These are phyloP conservation scores for Smittia sp. DNA, from an alignment of 2,888 invertebrate species.

Conservation along the genomic window DNA sequence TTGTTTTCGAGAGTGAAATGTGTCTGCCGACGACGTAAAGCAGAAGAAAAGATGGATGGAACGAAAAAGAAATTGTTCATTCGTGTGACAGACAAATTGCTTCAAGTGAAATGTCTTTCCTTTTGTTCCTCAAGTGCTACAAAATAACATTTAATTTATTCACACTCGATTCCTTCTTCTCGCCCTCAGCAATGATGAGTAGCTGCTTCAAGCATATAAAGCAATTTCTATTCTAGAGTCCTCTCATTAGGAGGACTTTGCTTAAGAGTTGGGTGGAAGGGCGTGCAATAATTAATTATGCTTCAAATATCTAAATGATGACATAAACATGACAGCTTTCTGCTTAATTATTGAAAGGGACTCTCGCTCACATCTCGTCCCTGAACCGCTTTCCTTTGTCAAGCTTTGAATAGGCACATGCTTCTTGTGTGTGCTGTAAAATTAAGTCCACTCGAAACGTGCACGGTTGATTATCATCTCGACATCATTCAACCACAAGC, in stretches of 20 bases:
- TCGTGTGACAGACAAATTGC: slow-evolving; percentile 32
- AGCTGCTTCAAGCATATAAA: too few species aligned
- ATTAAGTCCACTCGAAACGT: slow-evolving; percentile 1
- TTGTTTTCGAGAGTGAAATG: slow-evolving; percentile 17
- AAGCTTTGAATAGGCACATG: background rate
- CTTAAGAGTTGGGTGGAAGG: background rate
- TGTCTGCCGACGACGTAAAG: slow-evolving; percentile 20
- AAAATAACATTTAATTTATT: slow-evolving; percentile 33
- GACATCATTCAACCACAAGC: background rate
- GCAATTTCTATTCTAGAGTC: too few species aligned
- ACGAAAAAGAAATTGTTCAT: background rate
- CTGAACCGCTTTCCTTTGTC: background rate
- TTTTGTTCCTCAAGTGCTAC: background rate
- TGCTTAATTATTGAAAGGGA: slow-evolving; percentile 11
- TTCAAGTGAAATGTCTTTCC: slow-evolving; percentile 32
- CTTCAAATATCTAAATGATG: slow-evolving; percentile 31
- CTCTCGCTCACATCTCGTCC: background rate
- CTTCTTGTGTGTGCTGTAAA: background rate
- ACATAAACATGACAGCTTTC: slow-evolving; percentile 35
- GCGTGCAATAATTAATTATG: slow-evolving; percentile 38
- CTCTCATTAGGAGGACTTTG: background rate
- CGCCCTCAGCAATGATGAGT: background rate
- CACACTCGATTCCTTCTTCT: slow-evolving; percentile 23
- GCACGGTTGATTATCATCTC: background rate
- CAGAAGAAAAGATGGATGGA: background rate